Evolutionary conservation across 2,888 invertebrate genomes (phyloP), one percentile per base, ranked within the genome.

Genomic region (Nymphalis polychloros): DNA sequence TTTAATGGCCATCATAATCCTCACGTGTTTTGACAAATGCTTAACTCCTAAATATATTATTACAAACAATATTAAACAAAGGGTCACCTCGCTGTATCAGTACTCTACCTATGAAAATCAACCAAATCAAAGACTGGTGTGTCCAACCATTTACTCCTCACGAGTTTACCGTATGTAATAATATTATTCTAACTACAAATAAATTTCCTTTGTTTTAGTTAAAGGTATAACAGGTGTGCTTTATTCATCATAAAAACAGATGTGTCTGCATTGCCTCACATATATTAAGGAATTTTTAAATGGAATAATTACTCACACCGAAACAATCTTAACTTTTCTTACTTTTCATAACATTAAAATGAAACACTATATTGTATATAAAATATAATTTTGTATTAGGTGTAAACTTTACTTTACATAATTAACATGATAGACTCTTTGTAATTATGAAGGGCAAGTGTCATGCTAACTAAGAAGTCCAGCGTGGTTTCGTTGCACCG

Each of bases 251-350:
- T 31, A 27, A 23, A 31, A 55, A 17, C 53, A 55, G 27, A 50
- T 50, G 50, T 55, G 53, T 55, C 53, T 55, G 52, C 52, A 23
- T 52, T 52, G 23, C 23, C 23, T 52, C 52, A 52, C 52, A 23
- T 13, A 52, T 23, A 20, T 52, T 23, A 52, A 52, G 52, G 52
- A 23, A 52, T 52, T 52, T 52, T 52, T 52, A 52, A 52, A 27
- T 52, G 20, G 13, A 23, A 20, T 20, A 52, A 52, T 13, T 20
- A 52, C 20, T 52, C 10, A 52, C 20, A 16, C 13, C 23, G 4
- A 52, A 52, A 52, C 16, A 52, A 52, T 52, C 23, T 52, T 52
- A 6, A 13, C 16, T 52, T 23, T 52, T 23, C 23, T 23, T 20
- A 50, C 20, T 50, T 50, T 20, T 19, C 20, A 19, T 50, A 23